phyloP scores from a whole-genome alignment of 2,888 invertebrate genomes.

The Seladonia tumulorum region DNA sequence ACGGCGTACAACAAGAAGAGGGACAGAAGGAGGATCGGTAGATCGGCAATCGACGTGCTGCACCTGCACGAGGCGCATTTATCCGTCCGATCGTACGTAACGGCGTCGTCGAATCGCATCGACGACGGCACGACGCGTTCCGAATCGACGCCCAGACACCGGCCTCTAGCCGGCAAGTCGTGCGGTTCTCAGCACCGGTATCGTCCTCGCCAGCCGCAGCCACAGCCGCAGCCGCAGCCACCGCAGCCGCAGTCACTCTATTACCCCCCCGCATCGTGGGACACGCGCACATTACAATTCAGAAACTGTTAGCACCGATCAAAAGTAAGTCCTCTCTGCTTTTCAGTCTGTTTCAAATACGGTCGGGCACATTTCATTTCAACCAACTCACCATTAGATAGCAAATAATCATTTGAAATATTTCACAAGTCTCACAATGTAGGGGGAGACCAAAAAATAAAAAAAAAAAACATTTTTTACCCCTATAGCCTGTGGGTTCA shows the following conservation, averaged over 20 bases:
- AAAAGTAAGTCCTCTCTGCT: constrained; percentile 78
- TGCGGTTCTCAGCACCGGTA: constrained; percentile 66
- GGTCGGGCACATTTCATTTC: neutral
- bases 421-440: too few species aligned
- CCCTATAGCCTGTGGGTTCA: too few species aligned
- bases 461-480: too few species aligned
- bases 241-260: constrained; percentile 63
- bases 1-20: constrained; percentile 65
- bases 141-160: constrained; percentile 71
- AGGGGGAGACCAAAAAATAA: too few species aligned
- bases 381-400: too few species aligned
- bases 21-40: constrained; percentile 70
- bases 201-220: constrained; percentile 71
- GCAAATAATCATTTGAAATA: too few species aligned
- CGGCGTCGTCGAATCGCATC: constrained; percentile 69
- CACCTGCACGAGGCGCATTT: constrained; percentile 72
- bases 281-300: constrained; percentile 81
- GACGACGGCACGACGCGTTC: constrained; percentile 68
- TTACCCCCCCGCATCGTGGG: constrained; percentile 70
- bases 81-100: constrained; percentile 81
- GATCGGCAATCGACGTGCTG: constrained; percentile 77
- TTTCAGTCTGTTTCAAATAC: neutral
- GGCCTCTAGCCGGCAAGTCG: constrained; percentile 68
- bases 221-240: constrained; percentile 45
- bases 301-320: constrained; percentile 84